These are phyloP conservation scores for Drosophila anomalata DNA, from an alignment of 2,888 invertebrate species.

Conservation along the genomic window DNA sequence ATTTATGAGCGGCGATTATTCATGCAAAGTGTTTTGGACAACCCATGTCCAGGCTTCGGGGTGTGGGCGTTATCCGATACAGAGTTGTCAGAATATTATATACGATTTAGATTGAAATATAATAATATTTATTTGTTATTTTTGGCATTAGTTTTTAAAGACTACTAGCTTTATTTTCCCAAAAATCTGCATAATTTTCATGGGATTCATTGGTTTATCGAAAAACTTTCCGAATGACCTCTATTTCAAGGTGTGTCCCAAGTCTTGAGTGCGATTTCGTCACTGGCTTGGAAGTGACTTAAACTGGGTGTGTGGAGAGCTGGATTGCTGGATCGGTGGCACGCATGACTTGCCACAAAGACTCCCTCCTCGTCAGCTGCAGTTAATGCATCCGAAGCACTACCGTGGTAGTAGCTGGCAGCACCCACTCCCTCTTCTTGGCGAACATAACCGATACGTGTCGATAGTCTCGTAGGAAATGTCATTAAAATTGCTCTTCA, in stretches of 20 bases:
- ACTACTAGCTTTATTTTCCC: neutral
- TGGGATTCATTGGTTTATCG: neutral
- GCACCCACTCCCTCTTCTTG: conserved; percentile 38
- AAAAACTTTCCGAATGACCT: neutral
- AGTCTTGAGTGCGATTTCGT: conserved; percentile 22
- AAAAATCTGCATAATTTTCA: neutral
- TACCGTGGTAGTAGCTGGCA: conserved; percentile 24
- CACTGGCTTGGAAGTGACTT: conserved; percentile 8
- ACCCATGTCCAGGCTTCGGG: neutral
- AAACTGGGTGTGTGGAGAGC: conserved; percentile 23
- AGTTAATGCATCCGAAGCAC: conserved; percentile 35
- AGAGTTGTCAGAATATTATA: neutral
- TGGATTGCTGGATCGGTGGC: conserved; percentile 17
- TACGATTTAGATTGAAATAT: neutral
- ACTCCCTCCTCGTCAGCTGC: conserved; percentile 29
- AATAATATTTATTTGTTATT: neutral
- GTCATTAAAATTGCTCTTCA: conserved; percentile 83
- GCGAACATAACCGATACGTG: conserved; percentile 54
- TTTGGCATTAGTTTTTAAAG: neutral
- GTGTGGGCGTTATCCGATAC: conserved; percentile 14
- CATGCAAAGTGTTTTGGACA: conserved; percentile 56
- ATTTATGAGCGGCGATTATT: conserved; percentile 65
- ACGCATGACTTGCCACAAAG: conserved; percentile 42
- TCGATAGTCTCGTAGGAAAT: conserved; percentile 77
- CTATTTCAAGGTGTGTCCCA: conserved; percentile 27